Evolutionary conservation across 1,140 invertebrate species (phyloP).

Genomic region (Lethrus apterus): DNA sequence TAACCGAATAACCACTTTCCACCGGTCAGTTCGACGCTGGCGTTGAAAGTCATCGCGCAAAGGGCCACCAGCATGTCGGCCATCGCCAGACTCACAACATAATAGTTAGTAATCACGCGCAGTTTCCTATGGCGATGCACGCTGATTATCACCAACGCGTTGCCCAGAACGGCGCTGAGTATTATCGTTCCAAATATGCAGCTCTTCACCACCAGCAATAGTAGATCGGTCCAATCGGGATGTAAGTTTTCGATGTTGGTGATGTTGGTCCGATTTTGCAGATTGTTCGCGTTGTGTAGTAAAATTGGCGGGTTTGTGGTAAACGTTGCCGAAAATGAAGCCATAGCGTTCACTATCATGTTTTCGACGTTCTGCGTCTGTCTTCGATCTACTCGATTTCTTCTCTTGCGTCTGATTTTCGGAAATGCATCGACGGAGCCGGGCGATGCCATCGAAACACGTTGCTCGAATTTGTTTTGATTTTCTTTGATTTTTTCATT

Average conservation of each 20-base stretch:
- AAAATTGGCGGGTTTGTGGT: constrained; percentile 28
- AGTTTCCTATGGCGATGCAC: constrained; percentile 64
- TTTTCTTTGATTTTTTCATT: too few relatives aligned
- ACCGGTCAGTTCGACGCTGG: constrained; percentile 71
- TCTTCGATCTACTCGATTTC: too few relatives aligned
- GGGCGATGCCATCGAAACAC: too few relatives aligned
- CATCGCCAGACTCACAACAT: constrained; percentile 86
- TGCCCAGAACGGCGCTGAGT: constrained; percentile 77
- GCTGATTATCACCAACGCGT: constrained; percentile 76
- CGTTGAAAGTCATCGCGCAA: constrained; percentile 94
- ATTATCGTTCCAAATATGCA: constrained; percentile 78
- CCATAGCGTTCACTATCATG: constrained; percentile 41
- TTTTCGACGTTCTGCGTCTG: constrained; percentile 21
- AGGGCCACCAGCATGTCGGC: constrained; percentile 88
- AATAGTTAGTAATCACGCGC: constrained; percentile 87
- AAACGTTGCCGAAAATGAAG: constrained; percentile 36
- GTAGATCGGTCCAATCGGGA: constrained; percentile 44
- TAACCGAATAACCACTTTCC: constrained; percentile 79
- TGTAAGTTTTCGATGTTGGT: constrained; percentile 33
- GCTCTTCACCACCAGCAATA: constrained; percentile 60
- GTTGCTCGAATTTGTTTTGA: too few relatives aligned
- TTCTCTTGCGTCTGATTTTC: too few relatives aligned
- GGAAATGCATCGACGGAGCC: too few relatives aligned
- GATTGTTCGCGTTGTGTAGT: constrained; percentile 24
- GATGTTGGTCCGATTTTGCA: constrained; percentile 32